Evolutionary conservation across 2,888 invertebrate species (phyloP).

Genomic region (Pheosia gnoma): DNA sequence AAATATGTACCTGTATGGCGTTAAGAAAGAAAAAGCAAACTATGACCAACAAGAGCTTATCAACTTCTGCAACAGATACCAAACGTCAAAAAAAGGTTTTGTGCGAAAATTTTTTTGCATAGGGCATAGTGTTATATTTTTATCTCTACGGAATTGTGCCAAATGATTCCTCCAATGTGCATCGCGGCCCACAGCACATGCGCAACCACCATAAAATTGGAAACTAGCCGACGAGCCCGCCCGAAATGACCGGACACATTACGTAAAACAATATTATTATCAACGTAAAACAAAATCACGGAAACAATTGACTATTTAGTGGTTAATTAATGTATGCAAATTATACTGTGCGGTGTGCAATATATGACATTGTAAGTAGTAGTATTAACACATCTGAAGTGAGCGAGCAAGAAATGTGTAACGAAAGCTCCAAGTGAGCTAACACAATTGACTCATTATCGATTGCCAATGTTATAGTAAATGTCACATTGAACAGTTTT

Average conservation of each 20-base stretch:
- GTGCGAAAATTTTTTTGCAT: constrained; percentile 9
- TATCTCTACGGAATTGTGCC: constrained; percentile 30
- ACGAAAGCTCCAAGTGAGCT: no score
- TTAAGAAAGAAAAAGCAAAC: no score
- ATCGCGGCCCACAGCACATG: constrained; percentile 46
- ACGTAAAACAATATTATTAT: constrained; percentile 51
- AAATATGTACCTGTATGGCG: no score
- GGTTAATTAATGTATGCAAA: not conserved
- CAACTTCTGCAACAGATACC: not conserved
- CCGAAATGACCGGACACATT: constrained; percentile 62
- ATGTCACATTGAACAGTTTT: no score
- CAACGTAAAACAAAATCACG: constrained; percentile 27
- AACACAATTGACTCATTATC: no score
- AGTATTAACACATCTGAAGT: no score
- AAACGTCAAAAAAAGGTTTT: not conserved
- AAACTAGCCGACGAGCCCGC: constrained; percentile 59
- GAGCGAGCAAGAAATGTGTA: no score
- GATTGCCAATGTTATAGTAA: no score
- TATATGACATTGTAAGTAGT: no score
- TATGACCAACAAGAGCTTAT: no score
- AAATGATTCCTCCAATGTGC: constrained; percentile 41
- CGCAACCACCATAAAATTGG: constrained; percentile 82
- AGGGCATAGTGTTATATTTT: constrained; percentile 22
- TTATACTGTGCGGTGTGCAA: no score
- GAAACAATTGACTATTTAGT: constrained; percentile 9